phyloP scores from a whole-genome alignment of 2,888 invertebrate species.

The Lasioglossum marginatum region DNA sequence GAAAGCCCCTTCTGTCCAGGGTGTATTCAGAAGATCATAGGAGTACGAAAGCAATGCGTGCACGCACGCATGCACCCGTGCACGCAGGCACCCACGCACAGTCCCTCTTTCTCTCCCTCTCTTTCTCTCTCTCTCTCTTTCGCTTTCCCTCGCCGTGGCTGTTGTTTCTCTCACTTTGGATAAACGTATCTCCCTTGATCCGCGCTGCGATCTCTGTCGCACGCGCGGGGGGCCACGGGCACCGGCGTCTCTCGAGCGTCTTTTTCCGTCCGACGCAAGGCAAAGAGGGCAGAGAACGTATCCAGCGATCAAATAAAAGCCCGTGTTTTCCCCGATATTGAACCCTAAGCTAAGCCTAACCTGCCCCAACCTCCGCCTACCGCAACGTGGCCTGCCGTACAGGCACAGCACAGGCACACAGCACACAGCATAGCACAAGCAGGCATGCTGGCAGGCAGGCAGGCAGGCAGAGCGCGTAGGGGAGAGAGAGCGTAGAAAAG shows the following conservation, averaged over 20 bases:
- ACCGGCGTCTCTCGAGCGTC: constrained; percentile 12
- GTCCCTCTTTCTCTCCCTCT: constrained; percentile 1
- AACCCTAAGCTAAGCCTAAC: constrained; percentile 83
- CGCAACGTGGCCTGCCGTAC: constrained; percentile 74
- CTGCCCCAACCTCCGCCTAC: constrained; percentile 81
- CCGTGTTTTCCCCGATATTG: constrained; percentile 81
- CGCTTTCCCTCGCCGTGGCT: neutral
- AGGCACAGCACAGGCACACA: constrained; percentile 47
- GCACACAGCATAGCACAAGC: neutral
- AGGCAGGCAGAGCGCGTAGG: constrained; percentile 28
- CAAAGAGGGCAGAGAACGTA: constrained; percentile 57
- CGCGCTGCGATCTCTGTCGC: constrained; percentile 20
- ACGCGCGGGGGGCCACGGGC: neutral
- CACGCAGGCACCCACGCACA: constrained; percentile 38
- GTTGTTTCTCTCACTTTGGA: constrained; percentile 25
- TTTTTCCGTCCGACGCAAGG: constrained; percentile 39
- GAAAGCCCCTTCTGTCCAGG: constrained; percentile 64
- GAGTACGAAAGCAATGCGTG: constrained; percentile 67
- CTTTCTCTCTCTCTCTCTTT: constrained; percentile 33
- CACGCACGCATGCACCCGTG: constrained; percentile 61
- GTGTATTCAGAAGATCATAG: constrained; percentile 73
- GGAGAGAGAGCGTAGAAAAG: constrained; percentile 46
- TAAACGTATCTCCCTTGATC: constrained; percentile 51
- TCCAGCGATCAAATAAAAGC: constrained; percentile 81
- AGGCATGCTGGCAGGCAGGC: neutral